A percentile compares a stretch with the other conserved stretches of the same genome.
These are phyloP conservation scores for Campoplex nolae DNA, from an alignment of 2,888 invertebrate species.

Conservation along the genomic window DNA sequence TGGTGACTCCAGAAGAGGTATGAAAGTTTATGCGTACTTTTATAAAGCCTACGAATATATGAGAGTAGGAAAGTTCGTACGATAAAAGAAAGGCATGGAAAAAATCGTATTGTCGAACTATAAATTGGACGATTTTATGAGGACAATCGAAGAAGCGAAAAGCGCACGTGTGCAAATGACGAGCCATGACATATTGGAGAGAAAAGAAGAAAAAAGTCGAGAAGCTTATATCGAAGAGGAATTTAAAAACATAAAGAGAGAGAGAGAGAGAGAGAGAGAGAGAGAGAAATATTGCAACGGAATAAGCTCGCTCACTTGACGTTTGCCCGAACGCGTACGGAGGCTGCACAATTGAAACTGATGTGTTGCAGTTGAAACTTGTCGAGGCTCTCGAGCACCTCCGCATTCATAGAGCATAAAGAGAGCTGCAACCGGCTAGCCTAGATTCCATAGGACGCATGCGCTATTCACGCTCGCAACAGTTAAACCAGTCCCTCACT, in stretches of 20 bases:
- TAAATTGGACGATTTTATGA: background rate
- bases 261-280: background rate
- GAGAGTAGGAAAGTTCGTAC: background rate
- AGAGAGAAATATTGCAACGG: background rate
- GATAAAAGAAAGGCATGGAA: background rate
- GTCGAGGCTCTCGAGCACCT: constrained; percentile 13
- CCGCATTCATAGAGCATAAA: constrained; percentile 43
- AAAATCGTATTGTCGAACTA: background rate
- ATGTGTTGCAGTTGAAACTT: constrained; percentile 58
- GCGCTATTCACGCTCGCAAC: constrained; percentile 70
- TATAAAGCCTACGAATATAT: background rate
- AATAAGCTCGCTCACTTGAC: constrained; percentile 29
- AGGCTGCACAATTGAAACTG: constrained; percentile 66
- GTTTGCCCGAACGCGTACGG: constrained; percentile 36
- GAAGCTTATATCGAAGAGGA: background rate
- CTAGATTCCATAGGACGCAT: constrained; percentile 77
- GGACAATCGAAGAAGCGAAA: background rate
- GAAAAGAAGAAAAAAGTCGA: background rate
- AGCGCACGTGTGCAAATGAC: background rate
- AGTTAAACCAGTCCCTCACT: constrained; percentile 64
- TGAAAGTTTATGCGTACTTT: background rate
- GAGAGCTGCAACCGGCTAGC: constrained; percentile 74
- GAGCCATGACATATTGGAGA: background rate
- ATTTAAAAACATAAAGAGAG: background rate
- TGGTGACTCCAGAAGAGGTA: background rate